Evolutionary conservation across 2,888 invertebrate species (phyloP).

Genomic region (Gnatocerus cornutus): DNA sequence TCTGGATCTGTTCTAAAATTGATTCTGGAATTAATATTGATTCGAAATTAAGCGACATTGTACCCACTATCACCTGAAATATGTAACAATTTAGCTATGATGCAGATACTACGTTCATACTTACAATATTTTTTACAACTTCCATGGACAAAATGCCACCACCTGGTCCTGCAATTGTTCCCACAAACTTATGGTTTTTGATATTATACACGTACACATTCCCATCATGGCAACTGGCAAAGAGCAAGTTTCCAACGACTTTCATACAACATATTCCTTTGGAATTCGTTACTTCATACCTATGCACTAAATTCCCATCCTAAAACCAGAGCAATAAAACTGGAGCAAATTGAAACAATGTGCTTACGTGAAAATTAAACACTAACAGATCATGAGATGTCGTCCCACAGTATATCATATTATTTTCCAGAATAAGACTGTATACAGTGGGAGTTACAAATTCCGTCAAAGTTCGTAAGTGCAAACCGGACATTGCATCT

Average conservation of each 20-base stretch:
- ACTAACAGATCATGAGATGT: constrained; percentile 81
- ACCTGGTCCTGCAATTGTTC: constrained; percentile 80
- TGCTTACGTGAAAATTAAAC: constrained; percentile 83
- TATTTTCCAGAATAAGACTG: constrained; percentile 79
- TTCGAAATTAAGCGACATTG: constrained; percentile 56
- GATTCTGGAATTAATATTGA: constrained; percentile 55
- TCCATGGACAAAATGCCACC: constrained; percentile 83
- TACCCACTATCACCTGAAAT: constrained; percentile 59
- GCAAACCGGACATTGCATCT: constrained; percentile 81
- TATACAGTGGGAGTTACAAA: constrained; percentile 78
- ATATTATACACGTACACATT: constrained; percentile 82
- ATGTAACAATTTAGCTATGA: background rate
- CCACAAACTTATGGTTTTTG: constrained; percentile 72
- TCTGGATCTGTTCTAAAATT: constrained; percentile 45
- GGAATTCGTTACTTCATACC: constrained; percentile 58
- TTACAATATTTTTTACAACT: constrained; percentile 78
- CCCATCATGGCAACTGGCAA: constrained; percentile 86
- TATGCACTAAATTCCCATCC: constrained; percentile 77
- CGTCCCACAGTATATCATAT: constrained; percentile 84
- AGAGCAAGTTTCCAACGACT: constrained; percentile 76
- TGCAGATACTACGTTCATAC: constrained; percentile 20
- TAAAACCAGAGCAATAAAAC: constrained; percentile 63
- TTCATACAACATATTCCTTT: constrained; percentile 84
- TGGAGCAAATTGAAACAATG: constrained; percentile 54
- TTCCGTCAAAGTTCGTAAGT: constrained; percentile 78